Base-by-base conservation (phyloP, 1,140 invertebrate genomes). In the Contarinia nasturtii region DNA sequence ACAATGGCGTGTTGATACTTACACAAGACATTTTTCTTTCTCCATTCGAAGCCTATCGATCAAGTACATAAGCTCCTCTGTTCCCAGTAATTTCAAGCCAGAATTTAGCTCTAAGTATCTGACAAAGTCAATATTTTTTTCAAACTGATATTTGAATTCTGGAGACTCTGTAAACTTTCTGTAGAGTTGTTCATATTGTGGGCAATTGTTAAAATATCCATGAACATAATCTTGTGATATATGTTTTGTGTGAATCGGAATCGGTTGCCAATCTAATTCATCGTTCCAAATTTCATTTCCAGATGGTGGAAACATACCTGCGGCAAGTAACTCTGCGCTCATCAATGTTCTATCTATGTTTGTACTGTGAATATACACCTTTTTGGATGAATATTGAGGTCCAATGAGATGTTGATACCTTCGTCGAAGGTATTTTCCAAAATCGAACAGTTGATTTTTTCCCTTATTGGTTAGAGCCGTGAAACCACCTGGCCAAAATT, bases 311-410 rank as follows among this genome's bases (percentile, higher is more conserved):
- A 79, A 87, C 50, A 86, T 72, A 4, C 86, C 86, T 48, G 87
- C 87, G 47, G 93, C 68, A 66, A 89, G 81, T 2, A 76, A 68
- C 59, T 82, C 70, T 0, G 86, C 90, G 53, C 86, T 92, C 82
- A 90, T 91, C 7, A 95, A 62, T 12, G 89, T 90, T 21, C 90
- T 71, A 67, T 93, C 86, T 1, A 80, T 75, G 65, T 90, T 81
- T 2, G 89, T 91, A 45, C 86, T 88, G 44, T 68, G 68, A 0
- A 89, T 62, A 53, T 73, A 72, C 42, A 90, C 72, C 56, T 88
- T 59, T 7, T 64, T 54, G 47, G 54, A 61, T 49, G 67, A 74
- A 72, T 60, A 77, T 47, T 50, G 64, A 14, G 63, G 46, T 64
- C 64, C 68, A 52, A 82, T 46, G 19, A 74, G 51, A 21, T 65